These are phyloP conservation scores for Drosophila varians DNA, from an alignment of 1,140 invertebrate genomes.

Conservation along the genomic window DNA sequence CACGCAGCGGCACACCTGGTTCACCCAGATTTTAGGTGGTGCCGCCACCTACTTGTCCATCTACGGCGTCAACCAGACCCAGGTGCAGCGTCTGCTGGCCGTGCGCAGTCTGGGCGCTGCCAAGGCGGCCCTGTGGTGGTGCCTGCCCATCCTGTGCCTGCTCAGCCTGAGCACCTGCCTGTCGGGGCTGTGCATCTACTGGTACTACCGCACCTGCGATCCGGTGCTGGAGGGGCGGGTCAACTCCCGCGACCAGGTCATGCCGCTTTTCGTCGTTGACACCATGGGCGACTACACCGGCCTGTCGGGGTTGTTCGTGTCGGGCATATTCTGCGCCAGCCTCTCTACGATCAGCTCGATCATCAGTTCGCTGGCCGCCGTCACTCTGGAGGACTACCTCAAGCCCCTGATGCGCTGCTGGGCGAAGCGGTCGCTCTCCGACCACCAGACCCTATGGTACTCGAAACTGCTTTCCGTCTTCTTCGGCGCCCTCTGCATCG, in stretches of 20 bases:
- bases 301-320: constrained; percentile 91
- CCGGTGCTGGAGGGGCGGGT: constrained; percentile 86
- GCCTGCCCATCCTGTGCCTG: constrained; percentile 88
- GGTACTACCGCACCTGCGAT: constrained; percentile 90
- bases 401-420: constrained; percentile 84
- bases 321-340: constrained; percentile 93
- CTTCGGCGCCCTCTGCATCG: constrained; percentile 89
- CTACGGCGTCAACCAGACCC: constrained; percentile 92
- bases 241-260: constrained; percentile 85
- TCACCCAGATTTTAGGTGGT: constrained; percentile 89
- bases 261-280: constrained; percentile 92
- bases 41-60: constrained; percentile 89
- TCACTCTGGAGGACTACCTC: constrained; percentile 93
- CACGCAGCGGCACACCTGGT: constrained; percentile 90
- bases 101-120: constrained; percentile 88
- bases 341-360: constrained; percentile 93
- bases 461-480: constrained; percentile 87
- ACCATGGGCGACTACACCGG: constrained; percentile 88
- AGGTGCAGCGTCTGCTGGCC: constrained; percentile 94
- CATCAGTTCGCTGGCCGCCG: constrained; percentile 92
- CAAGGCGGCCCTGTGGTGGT: constrained; percentile 87
- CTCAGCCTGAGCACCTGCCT: constrained; percentile 89
- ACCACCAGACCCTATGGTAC: constrained; percentile 76
- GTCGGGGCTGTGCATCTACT: constrained; percentile 91
- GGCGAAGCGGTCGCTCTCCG: constrained; percentile 50